Evolutionary conservation across 2,797 vertebrate species (phyloP), one percentile per base, ranked within the genome.

Genomic region (Lithobates sylvaticus): DNA sequence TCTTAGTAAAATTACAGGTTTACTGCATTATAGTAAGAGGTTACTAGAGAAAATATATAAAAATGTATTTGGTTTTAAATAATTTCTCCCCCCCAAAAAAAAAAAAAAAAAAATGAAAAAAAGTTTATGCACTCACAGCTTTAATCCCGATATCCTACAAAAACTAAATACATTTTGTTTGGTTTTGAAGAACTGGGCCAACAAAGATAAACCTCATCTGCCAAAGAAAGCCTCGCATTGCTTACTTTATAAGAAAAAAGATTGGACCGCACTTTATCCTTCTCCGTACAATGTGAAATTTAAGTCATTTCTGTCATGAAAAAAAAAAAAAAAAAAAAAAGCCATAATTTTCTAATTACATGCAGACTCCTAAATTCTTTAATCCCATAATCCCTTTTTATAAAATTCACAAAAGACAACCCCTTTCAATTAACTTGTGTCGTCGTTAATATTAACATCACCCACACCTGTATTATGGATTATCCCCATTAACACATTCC

Each of bases 121-220:
- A 54, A 18, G 68, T 36, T 13, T 10, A 7, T 39, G 78, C 32
- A 29, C 78, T 72, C 23, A 12, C 5, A 58, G 34, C 68, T 5
- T 15, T 71, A 81, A 71, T 9, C 12, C 47, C 15, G 1, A 21
- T 10, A 68, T 81, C 78, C 29, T 32, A 58, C 47, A 54, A 80
- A 26, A 72, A 71, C 68, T 72, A 71, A 71, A 81, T 81, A 81
- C 27, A 70, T 26, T 36, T 39, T 81, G 78, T 81, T 81, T 81
- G 68, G 47, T 54, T 71, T 72, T 71, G 29, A 72, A 81, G 47
- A 34, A 39, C 12, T 23, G n/a, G 54, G 78, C 78, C 68, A 81
- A 81, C 36, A 50, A 81, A 74, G 80, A 82, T 82, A 10, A 73
- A 50, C 10, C 7, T 16, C 3, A 21, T 9, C 80, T 65, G 80